phyloP scores from a whole-genome alignment of 2,888 invertebrate genomes.

The Drosophila mimica region DNA sequence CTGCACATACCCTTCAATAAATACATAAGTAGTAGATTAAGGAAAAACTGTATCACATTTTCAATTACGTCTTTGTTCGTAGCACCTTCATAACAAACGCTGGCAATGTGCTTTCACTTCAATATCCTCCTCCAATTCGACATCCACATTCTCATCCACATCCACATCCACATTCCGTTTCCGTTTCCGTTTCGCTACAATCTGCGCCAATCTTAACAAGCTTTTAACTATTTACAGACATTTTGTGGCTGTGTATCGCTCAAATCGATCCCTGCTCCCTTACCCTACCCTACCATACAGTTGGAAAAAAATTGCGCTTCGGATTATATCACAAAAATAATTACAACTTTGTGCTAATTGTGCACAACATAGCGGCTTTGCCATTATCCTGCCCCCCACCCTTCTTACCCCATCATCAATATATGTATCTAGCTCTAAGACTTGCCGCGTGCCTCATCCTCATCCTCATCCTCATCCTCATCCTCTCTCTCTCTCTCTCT shows the following conservation, averaged over 20 bases:
- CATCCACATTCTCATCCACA: neutral
- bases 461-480: neutral
- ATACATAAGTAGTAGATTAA: slow-evolving; percentile 68
- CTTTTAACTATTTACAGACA: slow-evolving; percentile 61
- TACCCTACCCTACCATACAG: slow-evolving; percentile 68
- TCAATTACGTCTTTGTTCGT: slow-evolving; percentile 85
- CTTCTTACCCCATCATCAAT: neutral
- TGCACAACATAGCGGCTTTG: slow-evolving; percentile 38
- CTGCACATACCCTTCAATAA: slow-evolving; percentile 59
- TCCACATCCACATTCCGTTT: neutral
- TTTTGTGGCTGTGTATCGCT: slow-evolving; percentile 28
- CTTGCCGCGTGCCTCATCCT: neutral
- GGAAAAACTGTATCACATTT: slow-evolving; percentile 85
- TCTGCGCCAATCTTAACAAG: slow-evolving; percentile 13
- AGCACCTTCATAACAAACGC: slow-evolving; percentile 83
- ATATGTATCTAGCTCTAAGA: slow-evolving; percentile 10
- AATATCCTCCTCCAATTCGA: slow-evolving; percentile 5
- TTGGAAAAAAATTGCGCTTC: slow-evolving; percentile 79
- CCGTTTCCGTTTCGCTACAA: neutral
- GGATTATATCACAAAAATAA: slow-evolving; percentile 80
- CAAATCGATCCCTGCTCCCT: slow-evolving; percentile 24
- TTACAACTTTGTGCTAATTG: slow-evolving; percentile 67
- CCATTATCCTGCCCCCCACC: neutral
- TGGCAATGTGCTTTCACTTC: slow-evolving; percentile 45
- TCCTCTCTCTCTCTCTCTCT: slow-evolving; percentile 1